Percentiles rank a stretch among this genome's conserved stretches.
Evolutionary conservation across 2,113 vertebrate genomes (phyloP).

Genomic region (Petaurus breviceps): DNA sequence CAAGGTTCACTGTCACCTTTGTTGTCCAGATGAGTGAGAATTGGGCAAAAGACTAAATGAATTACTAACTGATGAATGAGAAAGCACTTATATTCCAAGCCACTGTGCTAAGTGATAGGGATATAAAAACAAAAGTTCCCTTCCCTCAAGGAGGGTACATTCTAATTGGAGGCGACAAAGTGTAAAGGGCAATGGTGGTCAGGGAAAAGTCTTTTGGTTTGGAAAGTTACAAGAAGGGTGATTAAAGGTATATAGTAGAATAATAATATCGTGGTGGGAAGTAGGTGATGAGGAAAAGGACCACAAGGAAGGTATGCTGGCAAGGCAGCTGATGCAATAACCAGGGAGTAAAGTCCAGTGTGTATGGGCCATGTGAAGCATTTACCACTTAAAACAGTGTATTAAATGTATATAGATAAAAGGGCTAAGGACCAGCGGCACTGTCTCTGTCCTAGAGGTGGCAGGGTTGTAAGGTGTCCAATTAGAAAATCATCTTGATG

Average conservation of each 20-base stretch:
- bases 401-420: neutral
- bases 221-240: neutral
- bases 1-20: neutral
- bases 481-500: neutral
- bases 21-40: neutral
- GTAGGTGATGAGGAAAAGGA: neutral
- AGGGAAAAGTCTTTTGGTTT: neutral
- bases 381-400: neutral
- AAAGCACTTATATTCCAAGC: neutral
- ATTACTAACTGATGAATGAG: too few species aligned
- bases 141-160: too few species aligned
- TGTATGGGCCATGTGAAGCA: neutral
- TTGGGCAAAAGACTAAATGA: neutral
- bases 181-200: neutral
- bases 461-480: neutral
- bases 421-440: neutral
- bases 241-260: neutral
- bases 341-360: neutral
- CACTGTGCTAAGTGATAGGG: neutral
- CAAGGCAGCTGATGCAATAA: neutral
- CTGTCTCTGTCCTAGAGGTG: neutral
- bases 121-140: neutral
- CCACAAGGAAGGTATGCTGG: neutral
- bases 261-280: neutral
- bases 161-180: neutral